phyloP scores from a whole-genome alignment of 2,113 vertebrate species.

The Odobenus rosmarus region DNA sequence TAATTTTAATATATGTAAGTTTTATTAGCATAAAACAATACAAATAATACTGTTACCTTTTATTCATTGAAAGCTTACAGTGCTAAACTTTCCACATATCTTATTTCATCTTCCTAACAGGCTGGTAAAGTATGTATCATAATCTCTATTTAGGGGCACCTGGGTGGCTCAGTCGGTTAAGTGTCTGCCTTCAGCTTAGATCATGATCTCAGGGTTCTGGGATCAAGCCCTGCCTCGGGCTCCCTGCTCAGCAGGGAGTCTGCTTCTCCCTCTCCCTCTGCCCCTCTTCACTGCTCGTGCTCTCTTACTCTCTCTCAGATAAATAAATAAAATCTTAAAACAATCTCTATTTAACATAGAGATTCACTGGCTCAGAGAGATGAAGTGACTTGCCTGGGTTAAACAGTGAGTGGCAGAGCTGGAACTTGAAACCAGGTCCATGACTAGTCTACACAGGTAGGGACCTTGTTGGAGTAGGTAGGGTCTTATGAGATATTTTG shows the following conservation, averaged over 20 bases:
- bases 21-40: slow-evolving; percentile 37
- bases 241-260: no score
- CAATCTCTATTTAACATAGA: background rate
- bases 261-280: no score
- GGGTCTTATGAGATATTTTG: background rate
- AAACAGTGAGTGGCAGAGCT: background rate
- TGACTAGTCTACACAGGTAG: background rate
- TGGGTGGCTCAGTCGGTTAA: background rate
- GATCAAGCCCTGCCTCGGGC: no score
- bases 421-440: background rate
- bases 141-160: background rate
- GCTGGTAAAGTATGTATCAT: background rate
- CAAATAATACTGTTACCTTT: background rate
- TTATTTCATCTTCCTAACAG: slow-evolving; percentile 37
- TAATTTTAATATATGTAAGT: background rate
- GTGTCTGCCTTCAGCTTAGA: no score
- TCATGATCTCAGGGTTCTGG: no score
- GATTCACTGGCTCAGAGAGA: background rate
- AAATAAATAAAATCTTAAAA: no score
- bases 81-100: background rate
- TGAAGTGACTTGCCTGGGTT: background rate
- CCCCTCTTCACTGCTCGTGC: no score
- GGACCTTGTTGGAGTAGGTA: background rate
- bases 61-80: background rate
- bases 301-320: no score